These are phyloP conservation scores for Lymantria monacha DNA, from an alignment of 2,888 invertebrate genomes.

Conservation along the genomic window DNA sequence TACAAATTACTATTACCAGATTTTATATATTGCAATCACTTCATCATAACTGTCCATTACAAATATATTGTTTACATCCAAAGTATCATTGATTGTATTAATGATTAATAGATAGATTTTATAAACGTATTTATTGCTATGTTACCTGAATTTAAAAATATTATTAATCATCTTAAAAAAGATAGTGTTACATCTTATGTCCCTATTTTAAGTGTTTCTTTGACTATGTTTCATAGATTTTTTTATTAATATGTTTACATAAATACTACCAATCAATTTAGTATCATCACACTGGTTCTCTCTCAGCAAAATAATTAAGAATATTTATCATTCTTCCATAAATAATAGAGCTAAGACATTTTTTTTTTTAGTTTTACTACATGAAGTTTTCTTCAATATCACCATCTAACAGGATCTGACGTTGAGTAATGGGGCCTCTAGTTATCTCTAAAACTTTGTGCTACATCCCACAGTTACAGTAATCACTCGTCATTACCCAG, in stretches of 20 bases:
- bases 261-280: no score
- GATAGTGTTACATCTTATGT: constrained; percentile 52
- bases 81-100: constrained; percentile 28
- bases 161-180: constrained; percentile 56
- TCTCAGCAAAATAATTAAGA: no score
- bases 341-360: no score
- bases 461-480: constrained; percentile 18
- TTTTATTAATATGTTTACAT: neutral
- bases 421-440: constrained; percentile 27
- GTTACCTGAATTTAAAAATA: constrained; percentile 32
- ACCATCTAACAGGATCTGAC: constrained; percentile 24
- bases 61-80: constrained; percentile 14
- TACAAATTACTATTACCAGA: no score
- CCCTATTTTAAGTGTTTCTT: constrained; percentile 51
- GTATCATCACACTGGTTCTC: no score
- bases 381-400: constrained; percentile 8
- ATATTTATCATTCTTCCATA: no score
- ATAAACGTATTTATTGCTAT: constrained; percentile 45
- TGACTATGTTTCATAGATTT: constrained; percentile 37
- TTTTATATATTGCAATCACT: neutral
- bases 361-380: neutral
- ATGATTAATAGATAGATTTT: constrained; percentile 29
- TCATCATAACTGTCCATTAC: constrained; percentile 15
- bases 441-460: constrained; percentile 27
- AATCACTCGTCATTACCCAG: constrained; percentile 31